phyloP scores from a whole-genome alignment of 2,888 invertebrate species.

The Epinotia ramella region DNA sequence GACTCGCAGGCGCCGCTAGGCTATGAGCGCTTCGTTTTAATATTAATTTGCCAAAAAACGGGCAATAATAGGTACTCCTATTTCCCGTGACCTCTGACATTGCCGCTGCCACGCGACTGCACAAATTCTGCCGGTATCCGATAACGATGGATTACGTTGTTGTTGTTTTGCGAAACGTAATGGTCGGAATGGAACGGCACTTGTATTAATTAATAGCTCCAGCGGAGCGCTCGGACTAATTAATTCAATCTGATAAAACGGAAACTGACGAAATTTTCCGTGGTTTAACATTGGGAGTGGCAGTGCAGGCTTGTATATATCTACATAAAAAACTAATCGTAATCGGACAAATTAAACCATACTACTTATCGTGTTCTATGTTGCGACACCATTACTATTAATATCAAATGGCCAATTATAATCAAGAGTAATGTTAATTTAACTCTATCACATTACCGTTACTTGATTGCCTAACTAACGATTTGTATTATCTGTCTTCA shows the following conservation, averaged over 20 bases:
- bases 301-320: not conserved
- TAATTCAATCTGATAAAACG: slow-evolving; percentile 65
- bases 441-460: slow-evolving; percentile 9
- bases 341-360: not conserved
- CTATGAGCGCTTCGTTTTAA: not conserved
- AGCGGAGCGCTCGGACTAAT: slow-evolving; percentile 56
- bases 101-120: not conserved
- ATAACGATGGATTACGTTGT: slow-evolving; percentile 23
- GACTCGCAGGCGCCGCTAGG: no score
- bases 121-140: slow-evolving; percentile 16
- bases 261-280: slow-evolving; percentile 61
- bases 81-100: slow-evolving; percentile 6
- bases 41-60: not conserved
- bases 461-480: slow-evolving; percentile 2
- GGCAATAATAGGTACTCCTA: not conserved
- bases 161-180: slow-evolving; percentile 39
- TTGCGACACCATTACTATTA: not conserved
- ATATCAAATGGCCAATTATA: not conserved
- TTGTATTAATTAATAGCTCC: slow-evolving; percentile 54
- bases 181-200: slow-evolving; percentile 40
- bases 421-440: slow-evolving; percentile 8
- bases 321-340: not conserved
- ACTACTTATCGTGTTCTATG: not conserved
- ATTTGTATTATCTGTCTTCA: not conserved
- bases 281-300: slow-evolving; percentile 18